Conservation (phyloP, 2,797 vertebrate genomes). For the Anguilla megastoma region DNA sequence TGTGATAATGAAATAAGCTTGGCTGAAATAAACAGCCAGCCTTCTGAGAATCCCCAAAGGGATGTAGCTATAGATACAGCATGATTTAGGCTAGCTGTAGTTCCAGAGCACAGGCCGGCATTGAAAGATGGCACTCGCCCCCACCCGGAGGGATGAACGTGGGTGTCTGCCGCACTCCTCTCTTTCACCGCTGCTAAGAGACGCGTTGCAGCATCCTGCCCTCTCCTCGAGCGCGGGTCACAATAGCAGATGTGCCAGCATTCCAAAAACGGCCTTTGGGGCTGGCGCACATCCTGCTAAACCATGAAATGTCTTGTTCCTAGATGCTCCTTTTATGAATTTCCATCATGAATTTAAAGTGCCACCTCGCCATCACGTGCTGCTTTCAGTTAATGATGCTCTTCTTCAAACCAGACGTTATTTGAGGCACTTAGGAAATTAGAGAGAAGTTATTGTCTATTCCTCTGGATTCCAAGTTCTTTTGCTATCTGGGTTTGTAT, state of each 20-base stretch:
- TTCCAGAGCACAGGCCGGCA: not conserved
- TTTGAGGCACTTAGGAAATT: not conserved
- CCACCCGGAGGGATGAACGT: not conserved
- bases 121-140: not conserved
- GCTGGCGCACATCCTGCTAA: not conserved
- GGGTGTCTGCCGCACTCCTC: not conserved
- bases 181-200: not conserved
- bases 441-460: not conserved
- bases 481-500: not conserved
- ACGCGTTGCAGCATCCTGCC: not conserved
- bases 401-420: not conserved
- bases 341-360: not conserved
- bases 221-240: not conserved
- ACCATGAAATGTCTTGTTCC: not conserved
- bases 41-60: not conserved
- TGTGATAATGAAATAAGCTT: not conserved
- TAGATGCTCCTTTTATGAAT: not conserved
- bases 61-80: not conserved
- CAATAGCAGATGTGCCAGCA: not conserved
- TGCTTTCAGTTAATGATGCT: not conserved
- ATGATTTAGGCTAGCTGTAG: not conserved
- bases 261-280: not conserved
- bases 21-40: not conserved
- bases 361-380: not conserved
- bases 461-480: not conserved